A percentile compares a stretch with the other conserved stretches of the same genome.
Evolutionary conservation across 2,113 vertebrate species (phyloP).

Genomic region (Donacobius atricapilla): DNA sequence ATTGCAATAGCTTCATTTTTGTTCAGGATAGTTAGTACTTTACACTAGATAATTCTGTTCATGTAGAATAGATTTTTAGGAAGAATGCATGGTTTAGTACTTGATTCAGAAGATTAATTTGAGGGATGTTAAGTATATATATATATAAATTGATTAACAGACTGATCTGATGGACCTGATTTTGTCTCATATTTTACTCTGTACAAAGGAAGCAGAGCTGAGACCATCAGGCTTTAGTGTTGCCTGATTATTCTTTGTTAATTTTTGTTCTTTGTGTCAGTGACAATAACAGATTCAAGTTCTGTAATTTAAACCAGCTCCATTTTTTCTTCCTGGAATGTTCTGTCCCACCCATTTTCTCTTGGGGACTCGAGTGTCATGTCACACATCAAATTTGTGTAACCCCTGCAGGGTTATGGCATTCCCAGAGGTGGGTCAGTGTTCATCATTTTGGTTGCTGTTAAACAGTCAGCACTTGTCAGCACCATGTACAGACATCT

Average conservation of each 20-base stretch:
- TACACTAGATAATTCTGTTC: background rate
- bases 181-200: background rate
- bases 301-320: background rate
- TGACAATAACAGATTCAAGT: background rate
- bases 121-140: background rate
- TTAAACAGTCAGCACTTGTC: background rate
- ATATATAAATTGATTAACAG: background rate
- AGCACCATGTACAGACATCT: background rate
- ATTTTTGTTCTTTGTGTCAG: background rate
- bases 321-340: background rate
- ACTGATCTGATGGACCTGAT: background rate
- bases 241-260: background rate
- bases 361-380: background rate
- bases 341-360: background rate
- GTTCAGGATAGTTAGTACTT: background rate
- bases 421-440: constrained; percentile 13
- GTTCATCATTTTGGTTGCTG: background rate
- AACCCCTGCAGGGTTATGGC: background rate
- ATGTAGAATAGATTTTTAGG: background rate
- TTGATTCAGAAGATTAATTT: background rate
- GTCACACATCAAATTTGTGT: background rate
- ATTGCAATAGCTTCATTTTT: background rate
- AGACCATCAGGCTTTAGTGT: background rate
- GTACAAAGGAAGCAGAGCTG: background rate
- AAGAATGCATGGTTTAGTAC: background rate